A percentile compares a stretch with the other conserved stretches of the same genome.
These are phyloP conservation scores for Hoplostethus mediterraneus DNA, from an alignment of 2,797 vertebrate species.

Conservation along the genomic window DNA sequence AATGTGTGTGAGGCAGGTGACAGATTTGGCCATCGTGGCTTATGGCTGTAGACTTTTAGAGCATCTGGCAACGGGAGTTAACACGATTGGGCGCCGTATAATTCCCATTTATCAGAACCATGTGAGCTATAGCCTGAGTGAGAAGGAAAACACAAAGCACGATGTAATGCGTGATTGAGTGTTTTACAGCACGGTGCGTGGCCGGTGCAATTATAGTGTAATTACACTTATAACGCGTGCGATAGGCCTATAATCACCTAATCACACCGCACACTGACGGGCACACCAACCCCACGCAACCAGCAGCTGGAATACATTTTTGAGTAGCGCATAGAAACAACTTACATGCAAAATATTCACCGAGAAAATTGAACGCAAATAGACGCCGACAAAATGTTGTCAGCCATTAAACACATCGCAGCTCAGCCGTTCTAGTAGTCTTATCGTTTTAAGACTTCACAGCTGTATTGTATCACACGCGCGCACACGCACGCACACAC, in stretches of 20 bases:
- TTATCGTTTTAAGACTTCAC: slow-evolving; percentile 4
- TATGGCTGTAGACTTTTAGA: slow-evolving; percentile 61
- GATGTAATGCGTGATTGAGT: slow-evolving; percentile 49
- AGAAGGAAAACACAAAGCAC: slow-evolving; percentile 27
- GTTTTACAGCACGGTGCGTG: slow-evolving; percentile 42
- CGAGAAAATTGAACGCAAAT: slow-evolving; percentile 25
- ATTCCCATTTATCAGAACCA: slow-evolving; percentile 55
- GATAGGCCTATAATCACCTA: slow-evolving; percentile 69
- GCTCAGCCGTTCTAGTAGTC: background rate
- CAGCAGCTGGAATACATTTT: slow-evolving; percentile 34
- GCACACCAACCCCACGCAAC: slow-evolving; percentile 23
- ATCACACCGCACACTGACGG: slow-evolving; percentile 53
- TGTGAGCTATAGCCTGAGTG: slow-evolving; percentile 39
- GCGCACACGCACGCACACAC: background rate
- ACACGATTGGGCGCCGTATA: slow-evolving; percentile 37
- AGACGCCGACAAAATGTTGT: slow-evolving; percentile 18
- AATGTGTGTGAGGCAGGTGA: slow-evolving; percentile 46
- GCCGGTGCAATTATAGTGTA: slow-evolving; percentile 54
- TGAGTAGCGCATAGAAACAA: slow-evolving; percentile 19
- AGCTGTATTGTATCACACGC: background rate
- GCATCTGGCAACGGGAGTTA: slow-evolving; percentile 46
- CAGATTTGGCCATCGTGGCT: slow-evolving; percentile 52
- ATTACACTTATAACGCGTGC: slow-evolving; percentile 54
- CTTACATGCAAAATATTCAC: background rate
- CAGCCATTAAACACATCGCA: slow-evolving; percentile 39